These are phyloP conservation scores for Pocota personata DNA, from an alignment of 2,888 invertebrate genomes.

Conservation along the genomic window DNA sequence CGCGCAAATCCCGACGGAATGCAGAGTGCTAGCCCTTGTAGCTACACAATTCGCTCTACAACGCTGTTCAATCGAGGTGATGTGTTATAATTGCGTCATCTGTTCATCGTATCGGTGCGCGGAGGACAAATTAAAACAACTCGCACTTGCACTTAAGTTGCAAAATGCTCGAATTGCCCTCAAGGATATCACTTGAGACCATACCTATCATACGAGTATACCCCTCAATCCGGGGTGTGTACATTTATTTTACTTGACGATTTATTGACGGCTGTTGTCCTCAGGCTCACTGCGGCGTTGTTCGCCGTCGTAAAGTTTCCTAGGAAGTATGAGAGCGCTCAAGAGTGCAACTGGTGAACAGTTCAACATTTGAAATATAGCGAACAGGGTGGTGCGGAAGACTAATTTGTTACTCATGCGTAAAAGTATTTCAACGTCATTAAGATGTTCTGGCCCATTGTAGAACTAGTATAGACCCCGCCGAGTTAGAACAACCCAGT, in stretches of 20 bases:
- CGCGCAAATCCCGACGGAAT: constrained; percentile 4
- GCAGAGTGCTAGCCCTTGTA: neutral
- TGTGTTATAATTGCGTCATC: constrained; percentile 72
- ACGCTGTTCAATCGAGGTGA: constrained; percentile 62
- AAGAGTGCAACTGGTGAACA: constrained; percentile 60
- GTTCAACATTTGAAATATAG: neutral
- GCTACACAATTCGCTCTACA: constrained; percentile 7
- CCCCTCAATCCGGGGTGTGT: neutral
- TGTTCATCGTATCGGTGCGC: constrained; percentile 51
- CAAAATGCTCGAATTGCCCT: constrained; percentile 57
- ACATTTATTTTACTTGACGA: constrained; percentile 36
- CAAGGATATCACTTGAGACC: constrained; percentile 71
- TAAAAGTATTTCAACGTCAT: too few relatives aligned
- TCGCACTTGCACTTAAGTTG: constrained; percentile 64
- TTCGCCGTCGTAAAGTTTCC: neutral
- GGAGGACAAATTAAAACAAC: constrained; percentile 66
- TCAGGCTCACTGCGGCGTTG: neutral
- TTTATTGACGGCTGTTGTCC: constrained; percentile 51
- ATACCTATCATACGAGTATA: constrained; percentile 10
- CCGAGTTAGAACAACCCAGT: too few relatives aligned
- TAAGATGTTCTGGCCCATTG: too few relatives aligned
- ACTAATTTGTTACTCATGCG: neutral
- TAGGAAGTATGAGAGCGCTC: neutral
- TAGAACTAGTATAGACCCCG: too few relatives aligned
- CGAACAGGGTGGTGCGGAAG: constrained; percentile 43